Percentiles rank a stretch among this genome's conserved stretches.
phyloP scores from a whole-genome alignment of 2,888 invertebrate species.

The Suillia variegata region DNA sequence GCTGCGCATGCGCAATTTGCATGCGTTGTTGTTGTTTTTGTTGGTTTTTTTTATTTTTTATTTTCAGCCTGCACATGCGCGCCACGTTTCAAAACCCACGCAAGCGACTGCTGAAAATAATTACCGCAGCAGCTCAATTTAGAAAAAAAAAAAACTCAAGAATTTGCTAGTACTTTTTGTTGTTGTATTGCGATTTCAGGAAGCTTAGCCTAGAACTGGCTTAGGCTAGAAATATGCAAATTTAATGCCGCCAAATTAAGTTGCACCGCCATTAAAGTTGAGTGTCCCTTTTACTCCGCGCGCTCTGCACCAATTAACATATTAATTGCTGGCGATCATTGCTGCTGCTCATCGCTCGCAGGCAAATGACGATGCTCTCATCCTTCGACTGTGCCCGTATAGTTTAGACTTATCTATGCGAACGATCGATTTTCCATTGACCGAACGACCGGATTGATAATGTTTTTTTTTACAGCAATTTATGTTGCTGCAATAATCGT shows the following conservation, averaged over 20 bases:
- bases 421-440: not conserved
- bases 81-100: not conserved
- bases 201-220: not conserved
- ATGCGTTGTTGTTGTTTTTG: too few species aligned
- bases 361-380: too few species aligned
- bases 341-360: too few species aligned
- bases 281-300: not conserved
- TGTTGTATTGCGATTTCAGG: not conserved
- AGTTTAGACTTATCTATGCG: not conserved
- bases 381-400: too few species aligned
- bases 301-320: not conserved
- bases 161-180: not conserved
- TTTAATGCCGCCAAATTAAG: not conserved
- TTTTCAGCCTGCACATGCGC: not conserved
- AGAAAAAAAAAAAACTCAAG: not conserved
- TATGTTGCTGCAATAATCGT: not conserved
- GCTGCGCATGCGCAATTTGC: not conserved
- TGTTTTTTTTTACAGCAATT: not conserved
- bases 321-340: slow-evolving; percentile 1
- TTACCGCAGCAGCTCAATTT: not conserved
- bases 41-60: too few species aligned
- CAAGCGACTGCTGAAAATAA: not conserved
- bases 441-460: not conserved
- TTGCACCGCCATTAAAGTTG: not conserved
- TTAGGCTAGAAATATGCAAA: slow-evolving; percentile 2